phyloP scores from a whole-genome alignment of 2,888 invertebrate genomes.

The Philereme vetulata region DNA sequence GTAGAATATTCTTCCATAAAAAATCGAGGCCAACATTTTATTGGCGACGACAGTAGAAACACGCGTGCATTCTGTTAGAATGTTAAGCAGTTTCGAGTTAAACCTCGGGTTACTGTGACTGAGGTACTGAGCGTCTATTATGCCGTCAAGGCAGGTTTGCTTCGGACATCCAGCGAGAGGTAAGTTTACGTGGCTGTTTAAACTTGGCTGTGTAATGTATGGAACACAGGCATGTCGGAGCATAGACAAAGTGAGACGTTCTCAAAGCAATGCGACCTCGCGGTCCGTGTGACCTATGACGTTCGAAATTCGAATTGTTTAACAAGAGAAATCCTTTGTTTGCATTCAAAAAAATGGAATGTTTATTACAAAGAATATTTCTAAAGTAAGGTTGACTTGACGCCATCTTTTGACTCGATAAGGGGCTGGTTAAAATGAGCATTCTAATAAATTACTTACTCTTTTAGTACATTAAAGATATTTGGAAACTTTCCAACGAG shows the following conservation, averaged over 20 bases:
- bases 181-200: slow-evolving; percentile 33
- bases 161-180: slow-evolving; percentile 19
- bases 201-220: slow-evolving; percentile 55
- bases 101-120: slow-evolving; percentile 57
- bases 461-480: slow-evolving; percentile 39
- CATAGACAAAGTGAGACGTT: slow-evolving; percentile 71
- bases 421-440: slow-evolving; percentile 13
- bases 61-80: slow-evolving; percentile 72
- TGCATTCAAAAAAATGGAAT: slow-evolving; percentile 57
- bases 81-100: slow-evolving; percentile 78
- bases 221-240: slow-evolving; percentile 56
- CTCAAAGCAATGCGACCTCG: slow-evolving; percentile 68
- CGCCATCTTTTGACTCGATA: slow-evolving; percentile 22
- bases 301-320: slow-evolving; percentile 66
- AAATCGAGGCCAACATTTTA: slow-evolving; percentile 76
- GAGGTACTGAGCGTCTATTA: slow-evolving; percentile 49
- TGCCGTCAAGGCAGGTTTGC: slow-evolving; percentile 39
- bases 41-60: slow-evolving; percentile 66
- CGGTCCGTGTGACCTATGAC: slow-evolving; percentile 63
- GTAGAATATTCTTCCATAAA: slow-evolving; percentile 66
- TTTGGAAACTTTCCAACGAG: slow-evolving; percentile 54
- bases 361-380: slow-evolving; percentile 47
- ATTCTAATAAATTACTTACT: slow-evolving; percentile 40
- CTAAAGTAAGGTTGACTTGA: slow-evolving; percentile 17
- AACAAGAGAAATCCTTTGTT: slow-evolving; percentile 65